phyloP scores from a whole-genome alignment of 2,113 vertebrate genomes.

The Sminthopsis crassicaudata region DNA sequence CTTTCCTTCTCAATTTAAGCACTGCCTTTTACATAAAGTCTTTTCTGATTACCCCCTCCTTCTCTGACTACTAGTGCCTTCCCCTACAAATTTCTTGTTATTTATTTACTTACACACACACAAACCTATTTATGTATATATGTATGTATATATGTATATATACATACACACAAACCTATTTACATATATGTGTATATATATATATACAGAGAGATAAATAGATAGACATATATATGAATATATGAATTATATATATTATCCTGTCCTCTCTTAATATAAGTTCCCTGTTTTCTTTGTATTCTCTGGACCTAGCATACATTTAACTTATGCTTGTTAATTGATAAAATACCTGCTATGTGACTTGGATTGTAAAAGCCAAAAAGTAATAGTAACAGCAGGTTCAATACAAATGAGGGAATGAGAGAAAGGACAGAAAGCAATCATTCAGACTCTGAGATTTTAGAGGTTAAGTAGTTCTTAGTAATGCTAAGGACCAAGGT shows the following conservation, averaged over 20 bases:
- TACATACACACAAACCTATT: too few relatives aligned
- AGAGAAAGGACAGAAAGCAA: not conserved
- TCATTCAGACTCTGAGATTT: not conserved
- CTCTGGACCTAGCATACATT: not conserved
- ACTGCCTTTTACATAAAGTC: not conserved
- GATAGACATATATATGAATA: too few relatives aligned
- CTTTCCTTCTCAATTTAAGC: not conserved
- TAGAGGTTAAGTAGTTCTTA: not conserved
- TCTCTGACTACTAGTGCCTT: not conserved
- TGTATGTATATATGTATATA: not conserved
- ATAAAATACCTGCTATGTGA: not conserved
- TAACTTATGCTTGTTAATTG: not conserved
- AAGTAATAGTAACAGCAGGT: not conserved
- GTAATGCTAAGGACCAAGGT: not conserved
- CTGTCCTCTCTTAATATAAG: not conserved
- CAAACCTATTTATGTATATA: not conserved
- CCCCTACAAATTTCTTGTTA: not conserved
- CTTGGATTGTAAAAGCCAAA: not conserved
- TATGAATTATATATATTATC: not conserved
- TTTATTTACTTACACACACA: not conserved
- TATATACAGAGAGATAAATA: too few relatives aligned
- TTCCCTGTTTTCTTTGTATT: not conserved
- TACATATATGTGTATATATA: too few relatives aligned
- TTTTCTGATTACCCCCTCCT: not conserved
- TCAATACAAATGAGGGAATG: not conserved